A percentile compares a stretch with the other conserved stretches of the same genome.
Evolutionary conservation across 2,888 invertebrate genomes (phyloP).

Genomic region (Ctena decussata): DNA sequence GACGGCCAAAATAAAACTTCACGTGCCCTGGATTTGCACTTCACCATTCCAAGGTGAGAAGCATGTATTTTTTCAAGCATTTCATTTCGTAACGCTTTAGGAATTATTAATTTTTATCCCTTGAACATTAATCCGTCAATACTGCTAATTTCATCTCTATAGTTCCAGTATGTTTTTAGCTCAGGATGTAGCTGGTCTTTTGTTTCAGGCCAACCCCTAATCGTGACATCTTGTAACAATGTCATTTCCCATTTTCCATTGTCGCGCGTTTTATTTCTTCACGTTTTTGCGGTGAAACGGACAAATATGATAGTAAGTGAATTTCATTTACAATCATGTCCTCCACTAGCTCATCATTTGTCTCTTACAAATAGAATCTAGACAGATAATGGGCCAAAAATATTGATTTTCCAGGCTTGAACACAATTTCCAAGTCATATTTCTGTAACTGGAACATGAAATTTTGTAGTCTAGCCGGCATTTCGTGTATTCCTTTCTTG

Average conservation of each 20-base stretch:
- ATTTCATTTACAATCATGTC: conserved; percentile 16
- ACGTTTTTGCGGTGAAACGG: conserved; percentile 8
- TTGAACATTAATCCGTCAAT: conserved; percentile 27
- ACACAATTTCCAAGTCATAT: conserved; percentile 32
- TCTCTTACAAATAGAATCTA: conserved; percentile 9
- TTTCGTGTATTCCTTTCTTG: conserved; percentile 34
- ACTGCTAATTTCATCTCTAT: conserved; percentile 20
- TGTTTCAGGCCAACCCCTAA: conserved; percentile 27
- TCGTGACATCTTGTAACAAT: not conserved
- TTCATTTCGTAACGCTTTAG: conserved; percentile 26
- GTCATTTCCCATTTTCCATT: not conserved
- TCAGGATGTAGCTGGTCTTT: not conserved
- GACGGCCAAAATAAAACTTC: conserved; percentile 33
- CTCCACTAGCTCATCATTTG: not conserved
- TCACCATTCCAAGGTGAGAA: conserved; percentile 27
- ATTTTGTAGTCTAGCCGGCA: not conserved
- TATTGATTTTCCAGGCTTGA: conserved; percentile 29
- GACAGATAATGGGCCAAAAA: conserved; percentile 1
- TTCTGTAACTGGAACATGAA: conserved; percentile 26
- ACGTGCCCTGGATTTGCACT: conserved; percentile 29
- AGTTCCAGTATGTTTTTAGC: conserved; percentile 24
- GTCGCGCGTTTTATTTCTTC: conserved; percentile 28
- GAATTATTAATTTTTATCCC: conserved; percentile 35
- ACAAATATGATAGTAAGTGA: conserved; percentile 21
- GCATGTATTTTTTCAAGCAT: conserved; percentile 41